Conservation (phyloP, 2,888 invertebrate species). For the Papilio gigon region DNA sequence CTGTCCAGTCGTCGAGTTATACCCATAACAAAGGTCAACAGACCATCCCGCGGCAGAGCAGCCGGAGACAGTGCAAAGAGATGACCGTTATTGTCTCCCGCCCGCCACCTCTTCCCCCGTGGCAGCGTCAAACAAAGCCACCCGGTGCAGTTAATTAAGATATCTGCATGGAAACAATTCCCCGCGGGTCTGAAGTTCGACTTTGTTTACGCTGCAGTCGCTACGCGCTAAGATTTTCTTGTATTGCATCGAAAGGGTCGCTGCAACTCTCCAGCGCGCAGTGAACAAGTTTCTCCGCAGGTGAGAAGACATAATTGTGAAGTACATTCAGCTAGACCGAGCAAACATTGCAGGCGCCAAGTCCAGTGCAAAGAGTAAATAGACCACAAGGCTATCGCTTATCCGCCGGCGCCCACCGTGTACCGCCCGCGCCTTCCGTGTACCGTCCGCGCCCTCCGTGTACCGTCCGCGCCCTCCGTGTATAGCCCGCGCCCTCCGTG, state of each 20-base stretch:
- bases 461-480: conserved; percentile 41
- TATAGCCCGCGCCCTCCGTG: too few species aligned
- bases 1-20: background rate
- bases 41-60: background rate
- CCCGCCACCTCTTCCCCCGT: background rate
- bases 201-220: background rate
- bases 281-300: background rate
- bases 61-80: conserved; percentile 1
- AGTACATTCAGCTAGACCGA: background rate
- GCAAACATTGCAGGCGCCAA: conserved; percentile 29
- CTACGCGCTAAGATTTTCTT: background rate
- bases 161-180: conserved; percentile 28
- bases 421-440: conserved; percentile 41
- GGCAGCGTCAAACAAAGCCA: conserved; percentile 12
- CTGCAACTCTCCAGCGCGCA: background rate
- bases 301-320: background rate
- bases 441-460: conserved; percentile 38
- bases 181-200: background rate
- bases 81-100: conserved; percentile 20
- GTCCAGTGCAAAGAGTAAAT: conserved; percentile 47
- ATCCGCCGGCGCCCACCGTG: conserved; percentile 41
- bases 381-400: conserved; percentile 48
- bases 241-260: background rate
- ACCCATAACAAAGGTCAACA: background rate
- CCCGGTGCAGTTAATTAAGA: conserved; percentile 38